Percentiles rank a stretch among this genome's conserved stretches.
phyloP scores from a whole-genome alignment of 2,113 vertebrate genomes.

The Sceloporus undulatus region DNA sequence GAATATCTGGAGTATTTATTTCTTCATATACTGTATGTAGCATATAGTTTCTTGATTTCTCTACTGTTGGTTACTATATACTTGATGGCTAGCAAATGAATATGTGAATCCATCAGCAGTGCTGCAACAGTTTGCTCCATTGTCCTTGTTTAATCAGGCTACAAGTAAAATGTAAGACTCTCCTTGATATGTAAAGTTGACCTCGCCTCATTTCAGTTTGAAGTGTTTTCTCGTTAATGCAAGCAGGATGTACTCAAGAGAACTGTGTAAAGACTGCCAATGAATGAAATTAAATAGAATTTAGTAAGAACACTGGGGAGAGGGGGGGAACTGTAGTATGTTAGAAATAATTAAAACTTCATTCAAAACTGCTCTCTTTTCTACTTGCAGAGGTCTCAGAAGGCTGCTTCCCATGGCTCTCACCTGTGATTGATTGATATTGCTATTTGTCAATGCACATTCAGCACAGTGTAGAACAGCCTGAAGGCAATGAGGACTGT shows the following conservation, averaged over 20 bases:
- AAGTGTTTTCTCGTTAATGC: constrained; percentile 4
- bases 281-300: constrained; percentile 5
- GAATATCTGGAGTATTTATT: neutral
- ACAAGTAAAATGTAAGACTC: neutral
- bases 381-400: constrained; percentile 28
- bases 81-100: neutral
- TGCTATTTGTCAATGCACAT: constrained; percentile 9
- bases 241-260: constrained; percentile 15
- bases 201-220: neutral
- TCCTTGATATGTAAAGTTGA: neutral
- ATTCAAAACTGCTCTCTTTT: constrained; percentile 35
- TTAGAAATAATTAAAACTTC: constrained; percentile 41
- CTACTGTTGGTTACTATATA: neutral
- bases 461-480: constrained; percentile 37
- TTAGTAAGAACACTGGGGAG: constrained; percentile 26
- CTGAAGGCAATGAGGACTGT: constrained; percentile 31
- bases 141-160: constrained; percentile 2
- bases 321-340: constrained; percentile 14
- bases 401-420: constrained; percentile 39
- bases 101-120: neutral
- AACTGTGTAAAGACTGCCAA: constrained; percentile 27
- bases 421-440: constrained; percentile 27
- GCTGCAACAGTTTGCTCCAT: neutral
- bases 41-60: neutral
- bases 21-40: neutral